phyloP scores from a whole-genome alignment of 1,140 invertebrate species.

The Dryas iulia region DNA sequence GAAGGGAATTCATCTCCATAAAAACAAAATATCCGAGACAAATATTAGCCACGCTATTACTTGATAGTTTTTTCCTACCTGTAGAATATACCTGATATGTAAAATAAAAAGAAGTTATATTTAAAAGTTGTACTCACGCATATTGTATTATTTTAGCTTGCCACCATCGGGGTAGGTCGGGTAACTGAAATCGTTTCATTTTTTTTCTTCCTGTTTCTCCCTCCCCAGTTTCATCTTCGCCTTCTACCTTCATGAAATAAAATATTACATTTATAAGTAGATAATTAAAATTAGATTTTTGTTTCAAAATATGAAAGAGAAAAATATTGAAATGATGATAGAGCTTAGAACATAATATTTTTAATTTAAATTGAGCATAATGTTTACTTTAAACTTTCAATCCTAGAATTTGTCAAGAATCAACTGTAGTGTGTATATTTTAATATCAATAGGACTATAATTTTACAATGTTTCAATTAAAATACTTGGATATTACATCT shows the following conservation, averaged over 20 bases:
- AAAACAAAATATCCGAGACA: too few relatives aligned
- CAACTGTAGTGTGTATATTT: not conserved
- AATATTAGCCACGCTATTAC: too few relatives aligned
- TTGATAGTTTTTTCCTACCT: too few relatives aligned
- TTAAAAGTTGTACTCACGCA: constrained; percentile 53
- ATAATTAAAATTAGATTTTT: not conserved
- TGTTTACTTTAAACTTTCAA: not conserved
- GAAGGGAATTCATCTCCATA: too few relatives aligned
- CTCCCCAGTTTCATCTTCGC: constrained; percentile 63
- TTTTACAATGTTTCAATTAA: not conserved
- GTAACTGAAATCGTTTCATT: constrained; percentile 69
- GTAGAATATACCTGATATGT: too few relatives aligned
- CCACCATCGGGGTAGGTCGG: constrained; percentile 70
- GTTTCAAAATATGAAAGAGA: too few relatives aligned
- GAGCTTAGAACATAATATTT: not conserved
- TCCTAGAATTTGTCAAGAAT: not conserved
- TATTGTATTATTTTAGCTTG: constrained; percentile 74
- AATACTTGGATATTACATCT: not conserved
- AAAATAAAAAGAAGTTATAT: not conserved
- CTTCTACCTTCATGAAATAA: constrained; percentile 49
- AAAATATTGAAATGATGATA: too few relatives aligned
- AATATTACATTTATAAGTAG: not conserved
- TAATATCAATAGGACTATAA: not conserved
- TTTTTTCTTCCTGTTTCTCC: constrained; percentile 58
- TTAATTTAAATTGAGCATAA: not conserved